Base-by-base conservation (phyloP, 2,113 vertebrate genomes). In the Balaeniceps rex region DNA sequence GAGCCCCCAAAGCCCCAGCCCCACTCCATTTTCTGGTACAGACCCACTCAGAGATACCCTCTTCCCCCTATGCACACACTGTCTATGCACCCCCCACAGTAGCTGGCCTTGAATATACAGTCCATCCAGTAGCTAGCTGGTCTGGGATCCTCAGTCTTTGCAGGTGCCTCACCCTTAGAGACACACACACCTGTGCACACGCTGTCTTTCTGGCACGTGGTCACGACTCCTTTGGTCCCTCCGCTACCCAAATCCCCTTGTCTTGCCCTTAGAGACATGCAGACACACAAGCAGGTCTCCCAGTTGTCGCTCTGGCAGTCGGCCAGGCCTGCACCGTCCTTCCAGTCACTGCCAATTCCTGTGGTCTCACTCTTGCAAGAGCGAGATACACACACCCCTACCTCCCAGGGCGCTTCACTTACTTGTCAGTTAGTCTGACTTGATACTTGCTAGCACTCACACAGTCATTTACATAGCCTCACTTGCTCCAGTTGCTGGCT, bases 11-110 rank as follows among this genome's bases (percentile, higher is more conserved):
- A 87, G 54, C 38, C 25, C 14, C 11, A 57, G 19, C 14, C 19
- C 23, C 5, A 7, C 34, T 57, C 10, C 10, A 0, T 34, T 66
- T 52, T 52, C 23, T 58, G 31, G 24, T 57, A 19, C 31, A 44
- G 47, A 36, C 15, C 1, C 12, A 25, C 24, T 65, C 16, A 24
- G 5, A 61, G 26, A 23, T 28, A 33, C 7, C 8, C 4, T 70
- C 19, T n/a, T 65, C 3, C 6, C 5, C 24, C 1, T 11, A 2
- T 0, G 1, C 19, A 14, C 31, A 11, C 7, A 5, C 28, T 46
- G 14, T 57, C 16, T 57, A 1, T 2, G 1, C 10, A 4, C 11
- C 2, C 2, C 5, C 6, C 8, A 16, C 31, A 46, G 69, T 21
- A 51, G 17, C 23, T 52, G 69, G 14, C 33, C 51, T 82, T 76